Conservation (phyloP, 2,888 invertebrate genomes). For the Oscheius sp. region DNA sequence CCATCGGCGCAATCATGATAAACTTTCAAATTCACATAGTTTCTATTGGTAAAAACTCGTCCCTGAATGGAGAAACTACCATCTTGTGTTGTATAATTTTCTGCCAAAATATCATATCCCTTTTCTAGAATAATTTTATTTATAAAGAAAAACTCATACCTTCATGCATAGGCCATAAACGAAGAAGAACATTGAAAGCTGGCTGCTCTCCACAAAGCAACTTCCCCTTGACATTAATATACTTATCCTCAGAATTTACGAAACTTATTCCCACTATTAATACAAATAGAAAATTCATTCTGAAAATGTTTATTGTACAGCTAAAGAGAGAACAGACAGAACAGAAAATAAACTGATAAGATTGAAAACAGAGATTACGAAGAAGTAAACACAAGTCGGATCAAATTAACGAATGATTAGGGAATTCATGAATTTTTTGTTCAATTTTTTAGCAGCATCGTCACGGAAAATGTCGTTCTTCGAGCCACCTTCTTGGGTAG, state of each 20-base stretch:
- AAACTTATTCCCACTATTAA: neutral
- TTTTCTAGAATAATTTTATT: constrained; percentile 4
- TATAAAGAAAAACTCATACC: constrained; percentile 12
- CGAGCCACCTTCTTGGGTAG: neutral
- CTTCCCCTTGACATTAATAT: constrained; percentile 15
- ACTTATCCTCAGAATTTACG: neutral
- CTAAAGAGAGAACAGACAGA: neutral
- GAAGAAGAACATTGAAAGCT: constrained; percentile 24
- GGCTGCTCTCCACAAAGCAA: constrained; percentile 19
- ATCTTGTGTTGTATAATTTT: constrained; percentile 7
- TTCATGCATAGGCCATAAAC: constrained; percentile 25
- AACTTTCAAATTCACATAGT: constrained; percentile 24
- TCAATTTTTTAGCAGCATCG: neutral
- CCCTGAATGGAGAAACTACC: constrained; percentile 18
- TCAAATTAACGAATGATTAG: constrained; percentile 20
- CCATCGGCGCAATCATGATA: constrained; percentile 60
- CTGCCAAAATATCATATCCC: constrained; percentile 8
- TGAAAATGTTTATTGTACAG: neutral
- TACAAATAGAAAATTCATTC: neutral
- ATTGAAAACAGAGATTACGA: neutral
- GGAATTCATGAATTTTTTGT: constrained; percentile 15
- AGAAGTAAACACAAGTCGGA: neutral
- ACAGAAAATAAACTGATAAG: constrained; percentile 1
- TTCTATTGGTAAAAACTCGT: constrained; percentile 1
- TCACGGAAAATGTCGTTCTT: neutral